phyloP scores from a whole-genome alignment of 2,888 invertebrate genomes.

The Ceraclea dissimilis region DNA sequence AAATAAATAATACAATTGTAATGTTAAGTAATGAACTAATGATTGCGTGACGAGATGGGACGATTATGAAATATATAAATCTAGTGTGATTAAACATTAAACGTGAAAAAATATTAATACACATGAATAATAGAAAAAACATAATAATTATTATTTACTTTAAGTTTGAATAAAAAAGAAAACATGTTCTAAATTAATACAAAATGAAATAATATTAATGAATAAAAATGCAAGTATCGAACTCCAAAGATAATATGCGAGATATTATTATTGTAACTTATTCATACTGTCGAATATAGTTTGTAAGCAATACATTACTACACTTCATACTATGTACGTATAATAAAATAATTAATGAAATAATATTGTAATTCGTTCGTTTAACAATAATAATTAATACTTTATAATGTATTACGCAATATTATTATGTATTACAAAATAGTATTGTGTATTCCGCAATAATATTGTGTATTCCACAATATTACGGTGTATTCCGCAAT shows the following conservation, averaged over 20 bases:
- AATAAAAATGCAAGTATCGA: conserved; percentile 35
- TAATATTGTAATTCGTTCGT: conserved; percentile 19
- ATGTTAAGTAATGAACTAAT: too few species aligned
- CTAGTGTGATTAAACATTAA: conserved; percentile 14
- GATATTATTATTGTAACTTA: too few species aligned
- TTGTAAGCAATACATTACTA: background rate
- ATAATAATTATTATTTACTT: background rate
- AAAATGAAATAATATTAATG: background rate
- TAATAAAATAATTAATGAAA: conserved; percentile 2
- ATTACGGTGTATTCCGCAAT: too few species aligned
- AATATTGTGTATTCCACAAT: too few species aligned
- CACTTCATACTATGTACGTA: background rate
- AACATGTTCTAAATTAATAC: conserved; percentile 40
- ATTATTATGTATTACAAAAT: too few species aligned
- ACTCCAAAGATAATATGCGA: conserved; percentile 34
- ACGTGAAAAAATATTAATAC: conserved; percentile 16
- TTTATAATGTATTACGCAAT: too few species aligned
- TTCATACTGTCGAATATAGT: conserved; percentile 18
- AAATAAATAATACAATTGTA: conserved; percentile 13
- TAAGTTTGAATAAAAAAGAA: conserved; percentile 33
- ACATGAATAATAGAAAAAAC: background rate
- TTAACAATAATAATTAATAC: too few species aligned
- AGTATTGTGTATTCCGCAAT: too few species aligned
- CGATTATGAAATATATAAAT: conserved; percentile 15
- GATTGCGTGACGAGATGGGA: background rate